Evolutionary conservation across 2,113 vertebrate genomes (phyloP).

Genomic region (Pteruthius melanotis): DNA sequence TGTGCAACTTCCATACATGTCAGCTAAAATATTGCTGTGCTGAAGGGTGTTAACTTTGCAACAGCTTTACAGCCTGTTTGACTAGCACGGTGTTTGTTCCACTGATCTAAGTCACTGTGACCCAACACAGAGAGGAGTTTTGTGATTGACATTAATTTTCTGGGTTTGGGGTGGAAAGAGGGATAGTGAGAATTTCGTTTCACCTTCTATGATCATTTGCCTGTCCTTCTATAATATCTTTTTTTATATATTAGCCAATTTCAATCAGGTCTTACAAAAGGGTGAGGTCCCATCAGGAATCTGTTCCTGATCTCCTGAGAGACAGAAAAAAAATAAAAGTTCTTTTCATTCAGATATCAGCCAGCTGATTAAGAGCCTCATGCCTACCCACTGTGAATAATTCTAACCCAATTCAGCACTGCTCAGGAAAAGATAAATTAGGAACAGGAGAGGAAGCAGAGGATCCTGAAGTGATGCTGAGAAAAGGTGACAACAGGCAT

Average conservation of each 20-base stretch:
- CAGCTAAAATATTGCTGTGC: background rate
- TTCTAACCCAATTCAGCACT: background rate
- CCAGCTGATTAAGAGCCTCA: background rate
- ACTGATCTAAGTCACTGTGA: background rate
- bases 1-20: background rate
- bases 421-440: background rate
- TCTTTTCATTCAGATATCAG: background rate
- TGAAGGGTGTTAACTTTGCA: background rate
- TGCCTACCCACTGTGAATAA: background rate
- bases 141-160: background rate
- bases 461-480: background rate
- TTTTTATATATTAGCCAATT: background rate
- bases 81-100: background rate
- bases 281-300: background rate
- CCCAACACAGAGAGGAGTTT: background rate
- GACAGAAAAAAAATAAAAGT: background rate
- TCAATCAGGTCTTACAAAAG: background rate
- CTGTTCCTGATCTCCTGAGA: background rate
- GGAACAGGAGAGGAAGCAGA: background rate
- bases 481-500: background rate
- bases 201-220: rapidly evolving
- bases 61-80: background rate
- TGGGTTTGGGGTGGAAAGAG: background rate
- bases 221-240: background rate
- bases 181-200: background rate